Conservation (phyloP, 2,888 invertebrate genomes). For the Ichneumon xanthorius region DNA sequence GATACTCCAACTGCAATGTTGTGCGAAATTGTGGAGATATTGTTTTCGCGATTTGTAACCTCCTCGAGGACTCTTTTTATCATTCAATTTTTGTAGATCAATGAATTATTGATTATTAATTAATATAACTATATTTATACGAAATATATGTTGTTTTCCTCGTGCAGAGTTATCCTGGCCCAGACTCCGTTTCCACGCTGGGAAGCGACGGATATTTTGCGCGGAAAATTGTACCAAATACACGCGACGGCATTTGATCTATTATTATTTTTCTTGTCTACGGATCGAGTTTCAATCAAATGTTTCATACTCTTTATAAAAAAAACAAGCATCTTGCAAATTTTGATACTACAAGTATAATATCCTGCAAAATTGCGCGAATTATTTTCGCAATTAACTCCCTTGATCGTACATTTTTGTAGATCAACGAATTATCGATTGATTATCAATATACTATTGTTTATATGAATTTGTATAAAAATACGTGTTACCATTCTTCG, state of each 20-base stretch:
- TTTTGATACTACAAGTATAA: slow-evolving; percentile 52
- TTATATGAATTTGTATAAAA: slow-evolving; percentile 31
- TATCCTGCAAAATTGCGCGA: slow-evolving; percentile 20
- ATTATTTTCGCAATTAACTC: slow-evolving; percentile 11
- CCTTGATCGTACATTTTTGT: slow-evolving; percentile 30
- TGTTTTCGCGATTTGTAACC: neutral
- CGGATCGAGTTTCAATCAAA: neutral
- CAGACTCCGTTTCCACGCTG: neutral
- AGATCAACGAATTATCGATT: slow-evolving; percentile 26
- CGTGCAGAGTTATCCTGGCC: neutral
- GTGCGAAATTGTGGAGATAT: too few relatives aligned
- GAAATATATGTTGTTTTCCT: slow-evolving; percentile 1
- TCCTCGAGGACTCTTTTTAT: neutral
- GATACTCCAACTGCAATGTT: too few relatives aligned
- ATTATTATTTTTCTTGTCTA: neutral
- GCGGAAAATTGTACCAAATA: too few relatives aligned
- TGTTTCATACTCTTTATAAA: neutral
- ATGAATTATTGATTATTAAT: too few relatives aligned
- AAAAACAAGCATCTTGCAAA: slow-evolving; percentile 32
- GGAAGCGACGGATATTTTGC: neutral
- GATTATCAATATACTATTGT: slow-evolving; percentile 24
- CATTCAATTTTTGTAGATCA: too few relatives aligned
- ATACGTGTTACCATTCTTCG: neutral
- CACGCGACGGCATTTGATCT: too few relatives aligned
- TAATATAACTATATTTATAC: slow-evolving; percentile 26